Evolutionary conservation across 2,113 vertebrate species (phyloP).

Genomic region (Colinus virginianus): DNA sequence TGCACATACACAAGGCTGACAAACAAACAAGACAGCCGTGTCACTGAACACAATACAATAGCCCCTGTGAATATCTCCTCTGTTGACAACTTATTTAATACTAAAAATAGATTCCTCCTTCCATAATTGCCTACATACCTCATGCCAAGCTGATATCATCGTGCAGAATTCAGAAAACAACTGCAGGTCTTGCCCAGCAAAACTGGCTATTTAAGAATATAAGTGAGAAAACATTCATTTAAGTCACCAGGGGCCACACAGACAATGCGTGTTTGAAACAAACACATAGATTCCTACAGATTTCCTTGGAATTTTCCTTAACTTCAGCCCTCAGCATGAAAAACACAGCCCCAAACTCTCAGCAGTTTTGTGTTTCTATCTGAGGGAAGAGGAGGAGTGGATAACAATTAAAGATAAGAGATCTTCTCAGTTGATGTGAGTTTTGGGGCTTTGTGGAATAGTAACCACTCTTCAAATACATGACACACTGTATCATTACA

Average conservation of each 20-base stretch:
- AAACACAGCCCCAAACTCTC: not conserved
- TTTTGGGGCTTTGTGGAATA: not conserved
- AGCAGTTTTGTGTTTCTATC: not conserved
- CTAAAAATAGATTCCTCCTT: not conserved
- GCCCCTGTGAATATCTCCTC: not conserved
- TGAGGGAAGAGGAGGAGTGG: not conserved
- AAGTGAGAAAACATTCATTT: not conserved
- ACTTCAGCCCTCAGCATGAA: not conserved
- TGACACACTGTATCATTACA: not conserved
- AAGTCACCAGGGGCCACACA: not conserved
- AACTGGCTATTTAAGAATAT: not conserved
- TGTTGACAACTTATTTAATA: slow-evolving; percentile 44
- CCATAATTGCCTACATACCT: not conserved
- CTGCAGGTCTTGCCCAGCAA: not conserved
- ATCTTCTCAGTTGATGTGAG: not conserved
- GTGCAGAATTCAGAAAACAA: not conserved
- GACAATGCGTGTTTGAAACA: not conserved
- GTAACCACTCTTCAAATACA: not conserved
- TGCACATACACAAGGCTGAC: not conserved
- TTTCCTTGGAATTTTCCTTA: not conserved
- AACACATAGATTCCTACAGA: not conserved
- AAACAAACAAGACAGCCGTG: not conserved
- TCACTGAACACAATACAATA: not conserved
- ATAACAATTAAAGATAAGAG: not conserved
- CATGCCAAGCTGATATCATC: not conserved